Evolutionary conservation across 1,140 invertebrate species (phyloP), one percentile per base, ranked within the genome.

Genomic region (Drosophila mauritiana): DNA sequence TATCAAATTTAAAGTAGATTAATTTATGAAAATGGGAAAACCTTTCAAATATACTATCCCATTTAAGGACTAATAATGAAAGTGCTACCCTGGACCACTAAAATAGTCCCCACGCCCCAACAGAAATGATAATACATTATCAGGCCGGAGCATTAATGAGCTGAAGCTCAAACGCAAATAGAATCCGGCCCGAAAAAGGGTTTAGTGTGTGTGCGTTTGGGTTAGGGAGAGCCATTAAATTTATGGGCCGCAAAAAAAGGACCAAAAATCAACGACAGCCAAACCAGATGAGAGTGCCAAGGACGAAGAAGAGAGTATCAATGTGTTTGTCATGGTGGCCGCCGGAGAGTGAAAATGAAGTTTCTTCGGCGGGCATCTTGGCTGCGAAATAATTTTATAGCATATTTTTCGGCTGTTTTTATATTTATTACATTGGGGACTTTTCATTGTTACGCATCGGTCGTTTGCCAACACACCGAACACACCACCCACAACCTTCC

Each of bases 321-420:
- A 58, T 65, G 58, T 39, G 51, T 37, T 73, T 45, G 13, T 39
- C 22, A n/a, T 10, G 39, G 37, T 11, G 34, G 31, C 31, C 34
- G n/a, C 12, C 3, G 11, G 1, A n/a, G 13, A 25, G 5, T 8
- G 22, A 48, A 27, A 27, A 69, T 70, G 27, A 70, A 72, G 65
- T 70, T 72, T 72, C 49, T 15, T 31, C 17, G n/a, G 31, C 36
- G 20, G 62, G 62, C 51, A 51, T 51, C 78, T 59, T 62, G 74
- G 65, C 58, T 78, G 73, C 34, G 34, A 82, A 88, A 89, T 88
- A 90, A 90, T 91, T 90, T 90, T 86, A 91, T 91, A 83, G 88
- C 82, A 90, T 84, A 91, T 88, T 90, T 91, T 90, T 91, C 75
- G 88, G 88, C 82, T 91, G 88, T 91, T 91, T 91, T 91, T 91